phyloP scores from a whole-genome alignment of 2,888 invertebrate species.

The Erebia aethiops region DNA sequence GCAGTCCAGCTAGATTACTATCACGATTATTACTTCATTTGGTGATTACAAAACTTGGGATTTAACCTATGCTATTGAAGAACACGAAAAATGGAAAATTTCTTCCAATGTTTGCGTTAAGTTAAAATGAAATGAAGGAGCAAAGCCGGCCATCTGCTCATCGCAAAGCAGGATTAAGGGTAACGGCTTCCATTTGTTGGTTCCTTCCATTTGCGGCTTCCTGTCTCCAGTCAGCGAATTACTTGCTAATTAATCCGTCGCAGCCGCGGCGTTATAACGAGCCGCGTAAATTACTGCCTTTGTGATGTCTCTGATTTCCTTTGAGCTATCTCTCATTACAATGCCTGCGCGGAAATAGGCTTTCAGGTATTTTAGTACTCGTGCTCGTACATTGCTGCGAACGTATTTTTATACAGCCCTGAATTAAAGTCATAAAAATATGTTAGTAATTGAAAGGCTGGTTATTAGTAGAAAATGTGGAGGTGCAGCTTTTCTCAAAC shows the following conservation, averaged over 20 bases:
- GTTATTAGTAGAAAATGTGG: not conserved
- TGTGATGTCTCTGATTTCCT: constrained; percentile 29
- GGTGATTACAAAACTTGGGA: no score
- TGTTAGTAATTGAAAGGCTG: not conserved
- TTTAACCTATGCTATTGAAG: no score
- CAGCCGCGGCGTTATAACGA: constrained; percentile 38
- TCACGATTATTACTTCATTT: no score
- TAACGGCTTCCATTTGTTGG: constrained; percentile 33
- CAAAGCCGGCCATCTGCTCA: constrained; percentile 25
- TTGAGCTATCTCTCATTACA: constrained; percentile 24
- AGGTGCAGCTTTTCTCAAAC: not conserved
- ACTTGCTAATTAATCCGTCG: constrained; percentile 42
- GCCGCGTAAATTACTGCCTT: constrained; percentile 35
- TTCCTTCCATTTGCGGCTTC: constrained; percentile 19
- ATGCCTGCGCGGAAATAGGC: constrained; percentile 24
- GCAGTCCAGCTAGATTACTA: no score
- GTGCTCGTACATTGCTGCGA: not conserved
- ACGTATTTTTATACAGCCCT: not conserved
- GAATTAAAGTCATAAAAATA: no score
- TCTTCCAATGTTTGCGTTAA: not conserved
- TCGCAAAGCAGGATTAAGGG: constrained; percentile 28
- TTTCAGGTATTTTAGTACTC: constrained; percentile 3
- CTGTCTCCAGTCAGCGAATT: constrained; percentile 36
- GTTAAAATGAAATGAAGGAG: constrained; percentile 38
- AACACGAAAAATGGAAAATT: not conserved